A percentile compares a stretch with the other conserved stretches of the same genome.
phyloP scores from a whole-genome alignment of 2,888 invertebrate species.

The Criorhina ranunculi region DNA sequence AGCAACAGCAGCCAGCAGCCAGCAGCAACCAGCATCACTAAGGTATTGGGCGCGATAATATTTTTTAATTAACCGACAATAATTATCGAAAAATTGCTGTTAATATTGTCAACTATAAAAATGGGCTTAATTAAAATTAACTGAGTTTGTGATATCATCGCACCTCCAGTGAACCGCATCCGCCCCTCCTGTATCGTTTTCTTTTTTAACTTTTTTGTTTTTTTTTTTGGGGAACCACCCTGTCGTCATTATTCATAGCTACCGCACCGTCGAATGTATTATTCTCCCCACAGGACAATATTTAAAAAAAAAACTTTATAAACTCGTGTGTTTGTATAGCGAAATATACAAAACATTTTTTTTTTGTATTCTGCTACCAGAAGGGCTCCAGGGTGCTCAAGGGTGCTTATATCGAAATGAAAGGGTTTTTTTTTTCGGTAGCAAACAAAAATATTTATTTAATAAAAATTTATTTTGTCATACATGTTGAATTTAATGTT shows the following conservation, averaged over 20 bases:
- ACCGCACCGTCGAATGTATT: constrained; percentile 31
- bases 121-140: constrained; percentile 75
- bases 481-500: constrained; percentile 61
- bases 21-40: neutral
- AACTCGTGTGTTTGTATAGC: neutral
- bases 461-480: constrained; percentile 59
- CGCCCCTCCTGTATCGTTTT: neutral
- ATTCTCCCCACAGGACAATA: constrained; percentile 46
- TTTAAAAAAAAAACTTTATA: constrained; percentile 24
- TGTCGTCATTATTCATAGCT: constrained; percentile 52
- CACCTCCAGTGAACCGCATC: constrained; percentile 2
- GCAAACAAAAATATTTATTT: constrained; percentile 60
- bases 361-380: constrained; percentile 20
- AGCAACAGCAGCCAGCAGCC: no score
- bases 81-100: constrained; percentile 76
- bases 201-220: neutral
- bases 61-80: constrained; percentile 75
- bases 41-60: constrained; percentile 60
- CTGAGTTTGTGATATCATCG: constrained; percentile 65
- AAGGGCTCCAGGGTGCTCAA: constrained; percentile 35
- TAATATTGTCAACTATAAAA: constrained; percentile 75
- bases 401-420: constrained; percentile 10
- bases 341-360: neutral
- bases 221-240: neutral
- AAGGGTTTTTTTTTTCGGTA: constrained; percentile 24